phyloP scores from a whole-genome alignment of 1,140 invertebrate species.

The Physella acuta region DNA sequence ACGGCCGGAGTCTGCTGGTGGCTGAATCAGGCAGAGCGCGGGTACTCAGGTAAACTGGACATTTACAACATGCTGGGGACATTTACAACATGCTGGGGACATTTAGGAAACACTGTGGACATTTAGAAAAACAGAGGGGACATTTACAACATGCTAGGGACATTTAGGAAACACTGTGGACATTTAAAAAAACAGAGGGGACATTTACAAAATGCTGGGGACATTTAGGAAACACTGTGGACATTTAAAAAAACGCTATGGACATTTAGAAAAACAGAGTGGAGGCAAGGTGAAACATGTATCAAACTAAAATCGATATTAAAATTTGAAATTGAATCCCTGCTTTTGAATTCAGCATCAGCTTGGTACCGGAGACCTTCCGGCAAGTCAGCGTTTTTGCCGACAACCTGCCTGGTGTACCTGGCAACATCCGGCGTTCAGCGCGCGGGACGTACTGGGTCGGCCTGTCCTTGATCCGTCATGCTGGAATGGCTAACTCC shows the following conservation, averaged over 20 bases:
- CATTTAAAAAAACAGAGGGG: neutral
- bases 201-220: neutral
- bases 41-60: neutral
- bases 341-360: conserved; percentile 14
- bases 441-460: conserved; percentile 71
- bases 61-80: neutral
- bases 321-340: too few relatives aligned
- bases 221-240: neutral
- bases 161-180: neutral
- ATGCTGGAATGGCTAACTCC: conserved; percentile 41
- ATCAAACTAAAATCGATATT: too few relatives aligned
- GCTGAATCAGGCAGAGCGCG: conserved; percentile 2
- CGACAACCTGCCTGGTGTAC: conserved; percentile 48
- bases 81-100: neutral
- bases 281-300: too few relatives aligned
- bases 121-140: neutral
- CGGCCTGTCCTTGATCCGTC: conserved; percentile 62
- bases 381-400: conserved; percentile 34
- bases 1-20: neutral
- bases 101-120: neutral
- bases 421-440: conserved; percentile 75
- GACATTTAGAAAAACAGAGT: too few relatives aligned
- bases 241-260: neutral
- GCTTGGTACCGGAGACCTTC: neutral
- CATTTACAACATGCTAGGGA: neutral